Conservation (phyloP, 2,888 invertebrate species). For the Atherix ibis region DNA sequence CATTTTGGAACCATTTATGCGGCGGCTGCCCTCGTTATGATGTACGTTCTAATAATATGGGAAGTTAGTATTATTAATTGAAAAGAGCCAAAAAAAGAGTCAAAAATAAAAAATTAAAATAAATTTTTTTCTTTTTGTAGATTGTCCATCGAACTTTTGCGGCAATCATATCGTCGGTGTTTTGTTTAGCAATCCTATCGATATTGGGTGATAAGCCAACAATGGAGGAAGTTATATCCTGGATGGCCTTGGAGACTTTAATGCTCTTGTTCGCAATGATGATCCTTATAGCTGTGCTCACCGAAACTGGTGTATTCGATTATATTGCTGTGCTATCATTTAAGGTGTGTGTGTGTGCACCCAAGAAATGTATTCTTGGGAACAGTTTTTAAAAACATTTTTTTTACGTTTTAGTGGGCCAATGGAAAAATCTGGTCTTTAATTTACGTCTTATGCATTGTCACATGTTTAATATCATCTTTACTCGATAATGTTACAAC, state of each 20-base stretch:
- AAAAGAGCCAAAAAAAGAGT: too few species aligned
- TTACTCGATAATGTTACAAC: slow-evolving; percentile 83
- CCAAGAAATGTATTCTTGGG: not conserved
- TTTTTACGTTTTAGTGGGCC: slow-evolving; percentile 43
- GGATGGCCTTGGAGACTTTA: slow-evolving; percentile 76
- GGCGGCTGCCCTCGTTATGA: slow-evolving; percentile 46
- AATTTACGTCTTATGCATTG: slow-evolving; percentile 61
- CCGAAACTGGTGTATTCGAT: slow-evolving; percentile 83
- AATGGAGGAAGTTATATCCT: slow-evolving; percentile 61
- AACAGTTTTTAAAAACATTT: not conserved
- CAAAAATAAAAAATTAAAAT: too few species aligned
- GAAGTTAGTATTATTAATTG: slow-evolving; percentile 41
- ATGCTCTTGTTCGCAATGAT: slow-evolving; percentile 80
- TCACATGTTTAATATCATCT: slow-evolving; percentile 65
- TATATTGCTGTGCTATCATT: slow-evolving; percentile 66
- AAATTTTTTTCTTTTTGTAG: too few species aligned
- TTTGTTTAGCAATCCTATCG: slow-evolving; percentile 63
- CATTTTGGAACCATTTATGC: slow-evolving; percentile 58
- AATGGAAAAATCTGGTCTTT: slow-evolving; percentile 72
- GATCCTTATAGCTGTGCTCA: slow-evolving; percentile 72
- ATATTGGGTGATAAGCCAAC: slow-evolving; percentile 60
- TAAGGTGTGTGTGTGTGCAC: slow-evolving; percentile 37
- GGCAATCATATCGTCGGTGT: slow-evolving; percentile 64
- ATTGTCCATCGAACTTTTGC: slow-evolving; percentile 71
- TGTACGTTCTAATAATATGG: slow-evolving; percentile 71